A percentile compares a stretch with the other conserved stretches of the same genome.
Conservation (phyloP, 2,888 invertebrate genomes). For the Sympetrum striolatum region DNA sequence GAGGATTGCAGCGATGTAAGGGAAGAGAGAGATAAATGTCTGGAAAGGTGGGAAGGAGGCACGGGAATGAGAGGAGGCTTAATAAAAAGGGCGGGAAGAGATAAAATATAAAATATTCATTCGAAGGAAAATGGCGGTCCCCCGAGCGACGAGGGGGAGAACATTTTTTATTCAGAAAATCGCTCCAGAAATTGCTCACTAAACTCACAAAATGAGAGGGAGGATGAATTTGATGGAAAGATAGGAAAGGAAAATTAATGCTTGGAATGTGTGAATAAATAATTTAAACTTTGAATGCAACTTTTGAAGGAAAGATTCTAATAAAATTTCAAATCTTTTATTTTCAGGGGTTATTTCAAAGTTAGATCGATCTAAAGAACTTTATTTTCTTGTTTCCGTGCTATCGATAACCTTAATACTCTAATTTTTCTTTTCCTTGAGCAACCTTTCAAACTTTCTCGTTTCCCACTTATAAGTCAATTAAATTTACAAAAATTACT, state of each 20-base stretch:
- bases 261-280: not conserved
- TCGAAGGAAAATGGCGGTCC: not conserved
- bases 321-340: not conserved
- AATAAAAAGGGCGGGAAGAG: not conserved
- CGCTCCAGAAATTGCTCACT: not conserved
- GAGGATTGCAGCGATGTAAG: too few species aligned
- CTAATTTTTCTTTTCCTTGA: too few species aligned
- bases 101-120: not conserved
- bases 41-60: not conserved
- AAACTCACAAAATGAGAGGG: not conserved
- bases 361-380: too few species aligned
- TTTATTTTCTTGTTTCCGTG: too few species aligned
- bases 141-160: not conserved
- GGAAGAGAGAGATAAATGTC: too few species aligned
- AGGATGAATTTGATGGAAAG: not conserved
- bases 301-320: not conserved
- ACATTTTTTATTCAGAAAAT: not conserved
- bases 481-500: too few species aligned
- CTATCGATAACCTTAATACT: too few species aligned
- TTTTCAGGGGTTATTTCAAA: too few species aligned
- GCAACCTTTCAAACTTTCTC: too few species aligned
- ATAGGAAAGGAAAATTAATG: not conserved
- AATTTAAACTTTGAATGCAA: not conserved
- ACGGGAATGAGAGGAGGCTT: not conserved
- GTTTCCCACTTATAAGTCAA: too few species aligned